Base-by-base conservation (phyloP, 2,888 invertebrate genomes). In the Galerucella calmariensis region DNA sequence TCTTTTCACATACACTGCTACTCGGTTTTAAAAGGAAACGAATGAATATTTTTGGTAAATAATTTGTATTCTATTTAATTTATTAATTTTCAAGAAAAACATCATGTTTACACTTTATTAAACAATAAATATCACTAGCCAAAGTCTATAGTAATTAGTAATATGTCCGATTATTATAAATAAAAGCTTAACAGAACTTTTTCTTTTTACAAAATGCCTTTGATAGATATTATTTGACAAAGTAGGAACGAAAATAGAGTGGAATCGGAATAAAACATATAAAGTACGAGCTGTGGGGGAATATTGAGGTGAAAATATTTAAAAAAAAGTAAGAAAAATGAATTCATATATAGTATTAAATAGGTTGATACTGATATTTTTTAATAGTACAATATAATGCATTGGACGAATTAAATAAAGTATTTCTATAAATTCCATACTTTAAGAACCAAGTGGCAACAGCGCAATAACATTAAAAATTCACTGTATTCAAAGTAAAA, bases 1-100 rank as follows among this genome's bases (percentile, higher is more conserved):
- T 27, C 27, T 27, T 27, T 27, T 27, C 27, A 8, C 12, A 4
- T 4, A 48, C 11, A 48, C 11, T 48, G 11, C 12, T 48, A 48
- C 4, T 48, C 4, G 48, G 12, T 70, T 59, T 62, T 71, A 48
- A 16, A 67, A 59, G 10, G 75, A 70, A 67, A 69, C 53, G 73
- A 67, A 74, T 73, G 69, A 75, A 76, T 77, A 63, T 69, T 76
- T 78, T 76, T 75, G 73, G 77, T 77, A 71, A 24, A 69, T 75
- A 72, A 65, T 73, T 72, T 74, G 48, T 48, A 48, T 48, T 48
- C 48, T 48, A 48, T 35, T 35, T 35, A 66, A n/a, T 53, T 53
- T 1, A n/a, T 53, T n/a, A 53, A 53, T 2, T 53, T 53, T 53
- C 4, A 53, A 51, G 5, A 51, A 51, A 51, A 53, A 53, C n/a